Conservation (phyloP, 2,888 invertebrate genomes). For the Lepas anatifera region DNA sequence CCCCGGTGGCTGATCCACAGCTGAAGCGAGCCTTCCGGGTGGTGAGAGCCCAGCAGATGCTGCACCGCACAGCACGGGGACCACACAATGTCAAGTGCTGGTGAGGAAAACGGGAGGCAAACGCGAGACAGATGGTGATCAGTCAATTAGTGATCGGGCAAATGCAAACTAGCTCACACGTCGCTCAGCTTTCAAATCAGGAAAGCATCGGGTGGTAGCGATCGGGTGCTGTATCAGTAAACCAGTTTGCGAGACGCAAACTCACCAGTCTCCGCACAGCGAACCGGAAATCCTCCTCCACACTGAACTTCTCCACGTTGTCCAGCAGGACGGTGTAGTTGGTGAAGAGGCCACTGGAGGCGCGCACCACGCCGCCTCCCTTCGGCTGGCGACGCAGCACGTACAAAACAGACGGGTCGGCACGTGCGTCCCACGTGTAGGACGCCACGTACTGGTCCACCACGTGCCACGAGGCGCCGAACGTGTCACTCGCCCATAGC, state of each 20-base stretch:
- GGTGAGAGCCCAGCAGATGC: neutral
- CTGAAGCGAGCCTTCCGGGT: constrained; percentile 36
- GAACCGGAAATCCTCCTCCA: constrained; percentile 74
- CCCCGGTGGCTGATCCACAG: constrained; percentile 65
- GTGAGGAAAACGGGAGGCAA: too few relatives aligned
- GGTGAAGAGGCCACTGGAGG: neutral
- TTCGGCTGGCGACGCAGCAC: constrained; percentile 24
- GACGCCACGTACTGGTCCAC: constrained; percentile 63
- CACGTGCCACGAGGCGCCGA: constrained; percentile 55
- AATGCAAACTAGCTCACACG: too few relatives aligned
- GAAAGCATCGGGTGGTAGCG: too few relatives aligned
- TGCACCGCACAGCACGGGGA: neutral
- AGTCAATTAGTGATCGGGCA: too few relatives aligned
- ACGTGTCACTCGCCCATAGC: constrained; percentile 64
- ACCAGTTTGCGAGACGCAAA: too few relatives aligned
- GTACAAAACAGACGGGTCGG: constrained; percentile 40
- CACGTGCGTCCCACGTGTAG: constrained; percentile 50
- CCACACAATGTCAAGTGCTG: too few relatives aligned
- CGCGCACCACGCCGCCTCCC: neutral
- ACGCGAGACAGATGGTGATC: too few relatives aligned
- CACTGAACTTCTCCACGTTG: constrained; percentile 66
- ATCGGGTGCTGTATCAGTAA: too few relatives aligned
- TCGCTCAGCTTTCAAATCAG: too few relatives aligned
- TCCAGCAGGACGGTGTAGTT: constrained; percentile 41
- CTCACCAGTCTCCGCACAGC: constrained; percentile 57